A percentile compares a stretch with the other conserved stretches of the same genome.
phyloP scores from a whole-genome alignment of 1,140 invertebrate species.

The Drosophila azteca region DNA sequence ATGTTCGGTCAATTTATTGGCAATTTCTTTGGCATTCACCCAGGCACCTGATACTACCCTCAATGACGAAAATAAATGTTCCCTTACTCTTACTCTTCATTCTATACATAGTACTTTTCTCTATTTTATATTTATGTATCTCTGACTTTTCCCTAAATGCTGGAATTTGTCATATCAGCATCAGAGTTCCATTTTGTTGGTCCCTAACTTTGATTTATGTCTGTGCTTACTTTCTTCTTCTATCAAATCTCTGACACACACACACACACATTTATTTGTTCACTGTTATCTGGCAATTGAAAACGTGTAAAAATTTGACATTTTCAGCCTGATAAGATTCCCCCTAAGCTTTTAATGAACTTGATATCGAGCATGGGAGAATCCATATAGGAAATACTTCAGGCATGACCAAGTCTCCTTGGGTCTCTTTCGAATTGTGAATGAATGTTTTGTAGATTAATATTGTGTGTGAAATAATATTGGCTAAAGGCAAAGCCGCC shows the following conservation, averaged over 20 bases:
- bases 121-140: background rate
- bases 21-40: constrained; percentile 56
- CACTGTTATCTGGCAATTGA: constrained; percentile 37
- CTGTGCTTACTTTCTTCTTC: constrained; percentile 22
- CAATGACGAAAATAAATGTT: constrained; percentile 32
- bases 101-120: too few relatives aligned
- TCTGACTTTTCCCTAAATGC: constrained; percentile 29
- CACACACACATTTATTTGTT: background rate
- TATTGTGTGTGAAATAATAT: too few relatives aligned
- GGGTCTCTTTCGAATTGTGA: constrained; percentile 20
- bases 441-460: constrained; percentile 9
- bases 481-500: constrained; percentile 5
- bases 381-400: constrained; percentile 16
- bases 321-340: constrained; percentile 27
- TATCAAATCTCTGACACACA: constrained; percentile 33
- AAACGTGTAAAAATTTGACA: constrained; percentile 12
- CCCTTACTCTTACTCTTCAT: too few relatives aligned
- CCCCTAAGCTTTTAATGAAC: constrained; percentile 29
- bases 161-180: constrained; percentile 72
- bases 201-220: constrained; percentile 53
- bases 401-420: constrained; percentile 3
- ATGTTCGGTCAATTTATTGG: constrained; percentile 71
- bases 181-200: constrained; percentile 19
- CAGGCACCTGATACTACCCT: constrained; percentile 39
- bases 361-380: constrained; percentile 35